Percentiles rank a stretch among this genome's conserved stretches.
phyloP scores from a whole-genome alignment of 2,888 invertebrate genomes.

The Pyrochroa serraticornis region DNA sequence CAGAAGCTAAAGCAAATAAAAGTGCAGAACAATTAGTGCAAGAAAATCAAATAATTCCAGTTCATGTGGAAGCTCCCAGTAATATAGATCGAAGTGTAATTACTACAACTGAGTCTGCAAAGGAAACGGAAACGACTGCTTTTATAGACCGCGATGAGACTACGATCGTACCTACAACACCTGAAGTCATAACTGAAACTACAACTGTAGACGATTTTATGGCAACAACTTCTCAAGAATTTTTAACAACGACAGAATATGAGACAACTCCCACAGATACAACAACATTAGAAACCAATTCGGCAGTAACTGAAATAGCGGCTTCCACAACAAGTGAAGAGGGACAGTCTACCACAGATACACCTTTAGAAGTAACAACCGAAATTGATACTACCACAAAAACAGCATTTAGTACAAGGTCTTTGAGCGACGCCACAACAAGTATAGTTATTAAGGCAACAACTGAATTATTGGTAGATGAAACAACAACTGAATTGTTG shows the following conservation, averaged over 20 bases:
- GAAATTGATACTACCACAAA: slow-evolving; percentile 13
- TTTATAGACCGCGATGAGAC: slow-evolving; percentile 11
- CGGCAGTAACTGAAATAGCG: slow-evolving; percentile 12
- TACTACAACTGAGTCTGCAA: neutral
- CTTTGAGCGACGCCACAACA: too few species aligned
- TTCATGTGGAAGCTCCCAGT: slow-evolving; percentile 34
- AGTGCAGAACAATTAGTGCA: slow-evolving; percentile 42
- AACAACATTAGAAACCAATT: slow-evolving; percentile 11
- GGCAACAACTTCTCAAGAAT: slow-evolving; percentile 9
- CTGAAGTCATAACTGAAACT: slow-evolving; percentile 20
- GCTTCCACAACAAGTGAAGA: slow-evolving; percentile 13
- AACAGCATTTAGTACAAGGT: slow-evolving; percentile 14
- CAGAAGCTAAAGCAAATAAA: slow-evolving; percentile 19
- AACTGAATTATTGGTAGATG: neutral
- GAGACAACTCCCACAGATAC: slow-evolving; percentile 13
- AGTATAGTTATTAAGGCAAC: too few species aligned
- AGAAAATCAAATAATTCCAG: slow-evolving; percentile 49
- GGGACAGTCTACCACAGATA: neutral
- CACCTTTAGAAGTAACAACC: slow-evolving; percentile 4
- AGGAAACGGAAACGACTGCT: neutral
- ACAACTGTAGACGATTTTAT: slow-evolving; percentile 16
- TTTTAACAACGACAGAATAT: slow-evolving; percentile 9
- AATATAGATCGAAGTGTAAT: slow-evolving; percentile 4
- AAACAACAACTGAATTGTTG: neutral
- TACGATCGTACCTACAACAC: slow-evolving; percentile 8